A percentile compares a stretch with the other conserved stretches of the same genome.
phyloP scores from a whole-genome alignment of 2,797 vertebrate species.

The Threskiornis aethiopicus region DNA sequence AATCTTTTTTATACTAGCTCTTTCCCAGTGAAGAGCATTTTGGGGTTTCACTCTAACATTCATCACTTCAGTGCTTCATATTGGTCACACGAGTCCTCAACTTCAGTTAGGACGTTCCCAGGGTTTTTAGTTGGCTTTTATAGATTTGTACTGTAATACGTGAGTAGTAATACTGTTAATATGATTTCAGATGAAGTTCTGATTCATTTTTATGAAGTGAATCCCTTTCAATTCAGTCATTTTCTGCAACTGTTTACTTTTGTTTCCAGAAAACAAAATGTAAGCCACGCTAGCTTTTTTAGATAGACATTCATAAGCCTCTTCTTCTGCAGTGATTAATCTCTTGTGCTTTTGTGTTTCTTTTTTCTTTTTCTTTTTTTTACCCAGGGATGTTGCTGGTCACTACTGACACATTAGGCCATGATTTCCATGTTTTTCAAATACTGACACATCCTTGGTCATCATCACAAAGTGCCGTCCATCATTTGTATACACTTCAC shows the following conservation, averaged over 20 bases:
- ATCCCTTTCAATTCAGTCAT: neutral
- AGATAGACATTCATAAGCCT: neutral
- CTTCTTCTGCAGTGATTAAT: conserved; percentile 19
- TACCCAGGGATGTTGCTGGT: conserved; percentile 94
- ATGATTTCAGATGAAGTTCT: neutral
- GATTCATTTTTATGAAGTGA: neutral
- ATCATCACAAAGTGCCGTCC: conserved; percentile 95
- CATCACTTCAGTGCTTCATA: neutral
- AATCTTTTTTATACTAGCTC: neutral
- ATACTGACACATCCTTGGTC: conserved; percentile 97
- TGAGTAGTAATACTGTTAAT: neutral
- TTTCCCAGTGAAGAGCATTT: neutral
- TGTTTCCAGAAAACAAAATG: neutral
- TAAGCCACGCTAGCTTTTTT: neutral
- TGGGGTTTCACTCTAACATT: neutral
- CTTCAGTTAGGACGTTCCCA: neutral
- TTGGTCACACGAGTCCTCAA: neutral
- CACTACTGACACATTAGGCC: conserved; percentile 93
- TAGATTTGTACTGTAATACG: neutral
- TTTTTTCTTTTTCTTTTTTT: neutral
- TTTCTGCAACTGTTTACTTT: neutral
- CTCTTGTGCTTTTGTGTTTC: conserved; percentile 46
- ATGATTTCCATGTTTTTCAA: conserved; percentile 98
- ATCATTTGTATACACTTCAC: conserved; percentile 97
- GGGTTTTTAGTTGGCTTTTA: neutral